phyloP scores from a whole-genome alignment of 2,888 invertebrate genomes.

The Scaptodrosophila latifasciaeformis region DNA sequence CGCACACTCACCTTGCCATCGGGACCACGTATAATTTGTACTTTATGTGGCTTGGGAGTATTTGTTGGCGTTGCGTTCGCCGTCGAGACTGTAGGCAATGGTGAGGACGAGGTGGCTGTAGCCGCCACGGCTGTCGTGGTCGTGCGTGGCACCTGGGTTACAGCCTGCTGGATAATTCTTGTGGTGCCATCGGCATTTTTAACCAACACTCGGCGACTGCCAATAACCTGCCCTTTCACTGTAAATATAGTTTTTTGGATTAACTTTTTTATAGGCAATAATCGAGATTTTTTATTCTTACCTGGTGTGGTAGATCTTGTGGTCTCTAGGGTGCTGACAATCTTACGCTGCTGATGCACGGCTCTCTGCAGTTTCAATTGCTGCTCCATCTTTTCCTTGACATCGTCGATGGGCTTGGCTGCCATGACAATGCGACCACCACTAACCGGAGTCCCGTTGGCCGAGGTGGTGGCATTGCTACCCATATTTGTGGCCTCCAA shows the following conservation, averaged over 20 bases:
- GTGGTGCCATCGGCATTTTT: conserved; percentile 79
- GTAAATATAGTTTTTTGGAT: neutral
- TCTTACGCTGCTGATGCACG: conserved; percentile 88
- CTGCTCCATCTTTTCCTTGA: conserved; percentile 93
- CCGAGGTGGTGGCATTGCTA: conserved; percentile 46
- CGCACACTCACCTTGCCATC: conserved; percentile 94
- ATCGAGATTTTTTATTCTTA: conserved; percentile 7
- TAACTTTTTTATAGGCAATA: neutral
- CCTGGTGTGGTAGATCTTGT: conserved; percentile 53
- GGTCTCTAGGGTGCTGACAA: conserved; percentile 75
- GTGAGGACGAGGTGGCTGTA: conserved; percentile 76
- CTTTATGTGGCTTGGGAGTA: conserved; percentile 82
- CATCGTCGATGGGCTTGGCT: conserved; percentile 77
- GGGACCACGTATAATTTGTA: conserved; percentile 92
- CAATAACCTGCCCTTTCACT: conserved; percentile 67
- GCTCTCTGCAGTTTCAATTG: conserved; percentile 91
- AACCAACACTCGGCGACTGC: conserved; percentile 74
- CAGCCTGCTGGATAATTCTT: conserved; percentile 80
- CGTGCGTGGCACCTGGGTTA: conserved; percentile 76
- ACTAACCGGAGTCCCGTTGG: conserved; percentile 45
- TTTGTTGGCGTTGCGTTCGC: conserved; percentile 77
- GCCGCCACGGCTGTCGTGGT: conserved; percentile 79
- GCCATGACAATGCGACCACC: conserved; percentile 75
- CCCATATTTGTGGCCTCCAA: conserved; percentile 79
- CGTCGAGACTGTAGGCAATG: conserved; percentile 60